Conservation (phyloP, 2,113 vertebrate genomes). For the Podiceps cristatus region DNA sequence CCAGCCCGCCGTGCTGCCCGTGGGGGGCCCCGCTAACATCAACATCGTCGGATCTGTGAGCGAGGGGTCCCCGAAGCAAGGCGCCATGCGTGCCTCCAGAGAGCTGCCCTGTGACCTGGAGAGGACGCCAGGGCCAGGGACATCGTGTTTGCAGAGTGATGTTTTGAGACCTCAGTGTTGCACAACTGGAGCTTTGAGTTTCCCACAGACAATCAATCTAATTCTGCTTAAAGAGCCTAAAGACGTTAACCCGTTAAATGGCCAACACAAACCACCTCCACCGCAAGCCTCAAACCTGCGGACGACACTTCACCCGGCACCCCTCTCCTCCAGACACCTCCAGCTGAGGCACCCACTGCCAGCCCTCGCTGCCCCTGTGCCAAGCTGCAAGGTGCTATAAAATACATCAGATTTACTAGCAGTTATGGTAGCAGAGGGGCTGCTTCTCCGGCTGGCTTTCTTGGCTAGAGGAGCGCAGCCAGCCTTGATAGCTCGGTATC, state of each 20-base stretch:
- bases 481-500: accelerated
- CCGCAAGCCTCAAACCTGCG: not conserved
- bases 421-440: not conserved
- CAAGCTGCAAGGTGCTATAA: not conserved
- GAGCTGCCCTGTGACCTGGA: not conserved
- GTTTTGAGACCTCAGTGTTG: not conserved
- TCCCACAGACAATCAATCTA: not conserved
- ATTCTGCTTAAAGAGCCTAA: not conserved
- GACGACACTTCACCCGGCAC: not conserved
- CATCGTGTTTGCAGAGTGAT: not conserved
- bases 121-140: not conserved
- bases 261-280: not conserved
- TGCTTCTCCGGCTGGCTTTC: not conserved
- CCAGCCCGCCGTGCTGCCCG: accelerated
- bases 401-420: not conserved
- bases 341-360: not conserved
- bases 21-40: not conserved
- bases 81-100: not conserved
- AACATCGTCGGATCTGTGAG: not conserved
- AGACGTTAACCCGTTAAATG: not conserved
- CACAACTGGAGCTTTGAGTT: conserved; percentile 10
- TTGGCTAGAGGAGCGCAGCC: not conserved
- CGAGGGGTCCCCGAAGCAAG: not conserved
- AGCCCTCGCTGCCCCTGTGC: not conserved
- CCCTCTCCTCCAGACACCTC: not conserved